Base-by-base conservation (phyloP, 2,797 vertebrate genomes). In the Hippoglossus hippoglossus region DNA sequence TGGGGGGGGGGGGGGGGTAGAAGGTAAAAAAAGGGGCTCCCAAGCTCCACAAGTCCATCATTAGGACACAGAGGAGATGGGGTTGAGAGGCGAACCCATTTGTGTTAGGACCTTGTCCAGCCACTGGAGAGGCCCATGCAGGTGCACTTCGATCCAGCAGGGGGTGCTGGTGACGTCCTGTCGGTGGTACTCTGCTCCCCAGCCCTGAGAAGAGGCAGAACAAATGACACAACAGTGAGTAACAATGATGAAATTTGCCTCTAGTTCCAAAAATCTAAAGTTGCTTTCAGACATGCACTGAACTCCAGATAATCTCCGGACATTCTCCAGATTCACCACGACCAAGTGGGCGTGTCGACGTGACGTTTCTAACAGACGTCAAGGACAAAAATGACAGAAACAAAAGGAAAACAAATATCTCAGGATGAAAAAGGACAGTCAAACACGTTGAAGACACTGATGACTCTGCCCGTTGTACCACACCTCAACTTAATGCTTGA, bases 51-150 rank as follows among this genome's bases (percentile, higher is more conserved):
- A 44, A 71, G 79, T 79, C 81, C 76, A 82, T 88, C 90, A 96
- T 96, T 98, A 98, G 89, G 97, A 99, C 93, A 99, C 97, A 67
- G 97, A 99, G 73, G 97, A 98, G 84, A 98, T 98, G 73, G 97
- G 97, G 88, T 98, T 98, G 76, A 97, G 95, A 81, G 97, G 96
- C 13, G 96, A 98, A 76, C 97, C 97, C 96, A 98, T 99, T 75
- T 98, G 97, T 60, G 97, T 98, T 79, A 98, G 92, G 84, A 98
- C 97, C 90, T 99, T 99, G 93, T 99, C 97, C 91, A 99, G 85
- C 97, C 97, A 99, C 90, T 99, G 97, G 75, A 98, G 93, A 0
- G 97, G 97, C 67, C 97, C 97, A 0, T 98, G 97, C 71, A 99
- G 95, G 77, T 98, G 97, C 62, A 99, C 96, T 91, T 99, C 97